phyloP scores from a whole-genome alignment of 2,797 vertebrate genomes.

The Phaenicophaeus curvirostris region DNA sequence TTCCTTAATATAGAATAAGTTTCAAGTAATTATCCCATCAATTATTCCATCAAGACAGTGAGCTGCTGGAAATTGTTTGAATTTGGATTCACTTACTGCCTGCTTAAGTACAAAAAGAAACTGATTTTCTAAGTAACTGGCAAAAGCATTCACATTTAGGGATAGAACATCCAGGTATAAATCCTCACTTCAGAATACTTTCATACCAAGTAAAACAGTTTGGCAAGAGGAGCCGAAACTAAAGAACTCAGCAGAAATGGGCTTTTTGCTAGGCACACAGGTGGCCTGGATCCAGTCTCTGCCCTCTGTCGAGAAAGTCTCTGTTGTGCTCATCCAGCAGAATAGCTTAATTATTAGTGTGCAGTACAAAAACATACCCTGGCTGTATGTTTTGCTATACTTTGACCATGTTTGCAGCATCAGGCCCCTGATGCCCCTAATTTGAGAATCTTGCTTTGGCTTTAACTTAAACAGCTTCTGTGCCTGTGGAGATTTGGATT shows the following conservation, averaged over 20 bases:
- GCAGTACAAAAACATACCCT: neutral
- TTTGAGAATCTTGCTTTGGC: neutral
- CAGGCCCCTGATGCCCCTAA: neutral
- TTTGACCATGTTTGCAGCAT: neutral
- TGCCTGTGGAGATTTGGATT: neutral
- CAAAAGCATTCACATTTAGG: neutral
- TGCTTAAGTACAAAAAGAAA: neutral
- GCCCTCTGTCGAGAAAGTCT: neutral
- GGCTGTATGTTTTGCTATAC: neutral
- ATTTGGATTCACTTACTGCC: neutral
- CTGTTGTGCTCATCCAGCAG: neutral
- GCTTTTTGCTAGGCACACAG: neutral
- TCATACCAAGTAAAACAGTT: neutral
- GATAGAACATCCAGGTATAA: neutral
- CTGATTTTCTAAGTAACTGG: neutral
- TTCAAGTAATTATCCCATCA: neutral
- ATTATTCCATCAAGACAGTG: neutral
- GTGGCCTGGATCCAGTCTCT: neutral
- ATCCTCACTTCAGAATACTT: neutral
- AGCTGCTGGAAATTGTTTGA: neutral
- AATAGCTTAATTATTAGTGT: neutral
- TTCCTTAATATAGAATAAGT: neutral
- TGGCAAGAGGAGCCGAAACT: neutral
- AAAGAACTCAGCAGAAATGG: neutral
- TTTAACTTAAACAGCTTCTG: neutral